Evolutionary conservation across 2,113 vertebrate species (phyloP).

Genomic region (Sakesphorus luctuosus): DNA sequence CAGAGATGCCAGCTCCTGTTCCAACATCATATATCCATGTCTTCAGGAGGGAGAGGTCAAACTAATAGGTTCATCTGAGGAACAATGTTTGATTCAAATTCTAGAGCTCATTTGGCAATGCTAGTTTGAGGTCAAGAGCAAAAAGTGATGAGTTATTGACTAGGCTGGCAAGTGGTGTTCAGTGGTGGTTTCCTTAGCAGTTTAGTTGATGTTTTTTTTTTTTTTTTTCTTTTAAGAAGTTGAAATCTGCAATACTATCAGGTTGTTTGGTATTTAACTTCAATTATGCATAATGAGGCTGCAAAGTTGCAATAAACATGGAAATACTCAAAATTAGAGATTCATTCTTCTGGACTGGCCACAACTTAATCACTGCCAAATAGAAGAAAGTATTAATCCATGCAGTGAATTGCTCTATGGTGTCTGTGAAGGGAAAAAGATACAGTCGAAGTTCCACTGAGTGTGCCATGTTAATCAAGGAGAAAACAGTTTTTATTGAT

Average conservation of each 20-base stretch:
- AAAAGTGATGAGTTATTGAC: neutral
- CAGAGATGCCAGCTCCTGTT: neutral
- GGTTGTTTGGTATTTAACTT: neutral
- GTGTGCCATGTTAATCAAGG: neutral
- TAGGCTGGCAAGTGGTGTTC: neutral
- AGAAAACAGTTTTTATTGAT: neutral
- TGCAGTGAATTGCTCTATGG: neutral
- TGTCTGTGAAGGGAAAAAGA: neutral
- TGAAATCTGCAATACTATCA: neutral
- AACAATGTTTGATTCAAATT: neutral
- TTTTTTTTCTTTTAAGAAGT: neutral
- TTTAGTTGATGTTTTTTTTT: neutral
- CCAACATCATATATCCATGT: neutral
- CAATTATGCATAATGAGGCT: neutral
- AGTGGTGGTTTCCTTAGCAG: neutral
- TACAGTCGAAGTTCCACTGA: neutral
- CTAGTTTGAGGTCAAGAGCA: neutral
- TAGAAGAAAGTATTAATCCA: neutral
- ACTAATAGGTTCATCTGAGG: neutral
- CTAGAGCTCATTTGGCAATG: neutral
- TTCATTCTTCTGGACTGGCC: neutral
- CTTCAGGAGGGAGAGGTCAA: neutral
- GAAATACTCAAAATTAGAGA: neutral
- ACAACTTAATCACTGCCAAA: fast-evolving
- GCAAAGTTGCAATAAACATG: neutral